These are phyloP conservation scores for Gasterosteus nipponicus DNA, from an alignment of 2,113 vertebrate species.

Conservation along the genomic window DNA sequence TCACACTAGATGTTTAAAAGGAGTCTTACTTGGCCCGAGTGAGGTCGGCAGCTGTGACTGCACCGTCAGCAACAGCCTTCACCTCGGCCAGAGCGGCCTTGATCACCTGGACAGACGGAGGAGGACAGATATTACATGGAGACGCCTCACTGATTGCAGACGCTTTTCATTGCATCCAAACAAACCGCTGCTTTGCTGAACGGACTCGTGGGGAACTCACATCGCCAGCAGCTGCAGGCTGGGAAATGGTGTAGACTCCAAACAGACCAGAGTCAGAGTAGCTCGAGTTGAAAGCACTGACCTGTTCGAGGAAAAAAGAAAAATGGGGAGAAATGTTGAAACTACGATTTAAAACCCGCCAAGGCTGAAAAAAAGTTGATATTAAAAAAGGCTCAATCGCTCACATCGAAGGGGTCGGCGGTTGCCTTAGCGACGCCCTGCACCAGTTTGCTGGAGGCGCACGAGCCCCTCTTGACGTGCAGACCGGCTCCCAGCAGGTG, in stretches of 20 bases:
- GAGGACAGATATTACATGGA: not conserved
- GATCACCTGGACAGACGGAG: constrained; percentile 84
- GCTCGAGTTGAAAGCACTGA: constrained; percentile 87
- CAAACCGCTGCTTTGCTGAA: not conserved
- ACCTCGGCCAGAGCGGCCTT: constrained; percentile 89
- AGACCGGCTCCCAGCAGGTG: constrained; percentile 90
- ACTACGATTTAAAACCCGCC: not conserved
- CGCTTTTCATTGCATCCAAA: not conserved
- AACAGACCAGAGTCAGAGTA: constrained; percentile 97
- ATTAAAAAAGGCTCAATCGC: constrained; percentile 56
- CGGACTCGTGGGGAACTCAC: constrained; percentile 79
- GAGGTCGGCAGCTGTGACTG: constrained; percentile 85
- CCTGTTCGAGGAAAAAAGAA: constrained; percentile 77
- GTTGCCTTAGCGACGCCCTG: constrained; percentile 86
- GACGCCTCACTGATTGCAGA: not conserved
- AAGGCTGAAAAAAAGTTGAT: not conserved
- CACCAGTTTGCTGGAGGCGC: constrained; percentile 81
- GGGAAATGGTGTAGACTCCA: constrained; percentile 90
- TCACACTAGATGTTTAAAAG: not conserved
- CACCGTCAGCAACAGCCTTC: constrained; percentile 87
- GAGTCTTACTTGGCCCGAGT: constrained; percentile 90
- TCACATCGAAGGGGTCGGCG: constrained; percentile 90
- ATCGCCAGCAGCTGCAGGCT: constrained; percentile 81
- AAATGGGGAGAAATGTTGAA: not conserved
- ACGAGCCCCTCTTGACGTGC: constrained; percentile 89